phyloP scores from a whole-genome alignment of 37 sponge, comb jelly and placozoan genomes.

The Spongia lamella region DNA sequence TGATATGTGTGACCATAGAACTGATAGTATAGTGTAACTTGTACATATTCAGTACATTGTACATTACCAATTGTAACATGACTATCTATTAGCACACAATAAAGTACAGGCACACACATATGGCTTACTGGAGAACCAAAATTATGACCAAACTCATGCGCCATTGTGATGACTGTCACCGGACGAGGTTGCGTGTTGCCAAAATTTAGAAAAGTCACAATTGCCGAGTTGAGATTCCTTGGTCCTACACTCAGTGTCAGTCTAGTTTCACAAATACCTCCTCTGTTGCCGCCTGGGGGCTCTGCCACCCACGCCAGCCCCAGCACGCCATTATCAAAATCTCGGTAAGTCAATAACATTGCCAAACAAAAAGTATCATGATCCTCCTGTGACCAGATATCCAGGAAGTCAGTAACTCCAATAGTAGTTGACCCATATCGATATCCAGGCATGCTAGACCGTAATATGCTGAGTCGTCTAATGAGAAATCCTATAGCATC shows the following conservation, averaged over 20 bases:
- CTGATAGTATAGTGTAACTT: too few species aligned
- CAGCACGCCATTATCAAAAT: constrained; percentile 56
- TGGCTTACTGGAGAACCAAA: constrained; percentile 57
- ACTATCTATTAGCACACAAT: too few species aligned
- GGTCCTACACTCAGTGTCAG: constrained; percentile 42
- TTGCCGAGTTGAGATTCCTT: constrained; percentile 56
- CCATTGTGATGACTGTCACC: constrained; percentile 45
- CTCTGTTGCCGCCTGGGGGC: constrained; percentile 65
- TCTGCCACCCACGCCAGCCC: constrained; percentile 76
- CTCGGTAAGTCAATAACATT: constrained; percentile 58
- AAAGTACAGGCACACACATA: too few species aligned
- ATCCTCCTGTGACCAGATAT: constrained; percentile 38
- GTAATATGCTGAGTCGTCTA: constrained; percentile 1
- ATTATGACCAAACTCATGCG: constrained; percentile 81
- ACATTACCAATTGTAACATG: too few species aligned
- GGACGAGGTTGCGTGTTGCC: constrained; percentile 42
- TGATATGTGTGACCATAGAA: too few species aligned
- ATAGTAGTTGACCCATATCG: background rate
- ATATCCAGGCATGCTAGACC: background rate
- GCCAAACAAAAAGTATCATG: constrained; percentile 62
- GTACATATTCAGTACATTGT: too few species aligned
- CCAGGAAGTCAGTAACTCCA: constrained; percentile 22
- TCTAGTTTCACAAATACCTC: constrained; percentile 74
- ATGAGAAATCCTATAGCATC: constrained; percentile 15
- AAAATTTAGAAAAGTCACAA: constrained; percentile 64